Percentiles rank a stretch among this genome's conserved stretches.
Conservation (phyloP, 1,140 invertebrate species). For the Liolophura sinensis region DNA sequence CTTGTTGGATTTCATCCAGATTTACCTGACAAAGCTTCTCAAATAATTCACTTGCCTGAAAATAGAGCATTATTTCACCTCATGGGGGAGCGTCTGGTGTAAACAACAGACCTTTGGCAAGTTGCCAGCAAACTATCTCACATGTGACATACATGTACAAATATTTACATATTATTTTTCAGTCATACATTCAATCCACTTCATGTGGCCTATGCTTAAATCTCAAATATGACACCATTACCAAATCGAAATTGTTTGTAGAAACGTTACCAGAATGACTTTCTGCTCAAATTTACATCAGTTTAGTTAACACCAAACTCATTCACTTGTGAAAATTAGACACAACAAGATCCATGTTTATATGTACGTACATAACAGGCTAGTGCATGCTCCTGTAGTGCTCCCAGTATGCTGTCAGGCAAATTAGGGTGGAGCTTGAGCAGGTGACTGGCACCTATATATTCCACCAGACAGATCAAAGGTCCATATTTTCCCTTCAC, state of each 20-base stretch:
- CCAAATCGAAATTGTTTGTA: background rate
- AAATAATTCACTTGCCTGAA: constrained; percentile 49
- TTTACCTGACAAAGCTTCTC: constrained; percentile 27
- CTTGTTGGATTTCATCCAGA: constrained; percentile 8
- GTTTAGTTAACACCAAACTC: background rate
- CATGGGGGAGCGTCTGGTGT: constrained; percentile 2
- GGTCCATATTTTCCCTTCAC: constrained; percentile 51
- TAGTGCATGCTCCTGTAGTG: constrained; percentile 44
- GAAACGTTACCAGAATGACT: background rate
- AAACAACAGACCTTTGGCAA: too few relatives aligned
- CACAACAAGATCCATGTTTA: background rate
- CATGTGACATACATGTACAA: background rate
- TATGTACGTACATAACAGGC: constrained; percentile 46
- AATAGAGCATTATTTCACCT: constrained; percentile 9
- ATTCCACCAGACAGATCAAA: constrained; percentile 34
- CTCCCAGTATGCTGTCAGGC: constrained; percentile 35
- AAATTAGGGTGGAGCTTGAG: constrained; percentile 37
- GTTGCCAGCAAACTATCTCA: too few relatives aligned
- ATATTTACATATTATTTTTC: background rate
- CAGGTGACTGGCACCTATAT: constrained; percentile 33
- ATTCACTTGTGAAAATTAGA: background rate
- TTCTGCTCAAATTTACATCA: background rate
- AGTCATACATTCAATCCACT: too few relatives aligned
- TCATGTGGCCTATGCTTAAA: too few relatives aligned
- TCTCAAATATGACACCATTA: too few relatives aligned